Base-by-base conservation (phyloP, 2,113 vertebrate genomes). In the Lamprologus callipterus region DNA sequence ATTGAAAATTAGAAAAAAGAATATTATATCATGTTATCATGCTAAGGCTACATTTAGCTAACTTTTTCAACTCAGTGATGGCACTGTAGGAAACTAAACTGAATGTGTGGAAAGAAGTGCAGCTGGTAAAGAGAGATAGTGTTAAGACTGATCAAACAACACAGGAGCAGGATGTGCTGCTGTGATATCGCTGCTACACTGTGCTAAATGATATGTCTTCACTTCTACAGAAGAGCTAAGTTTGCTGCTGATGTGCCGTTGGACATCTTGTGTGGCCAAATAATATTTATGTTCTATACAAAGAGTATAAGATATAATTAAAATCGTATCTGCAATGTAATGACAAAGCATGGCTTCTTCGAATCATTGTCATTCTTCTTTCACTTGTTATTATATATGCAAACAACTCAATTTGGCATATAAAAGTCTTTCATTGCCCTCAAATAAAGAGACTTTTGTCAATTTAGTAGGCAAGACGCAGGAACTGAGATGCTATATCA, bases 101-200 rank as follows among this genome's bases (percentile, higher is more conserved):
- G 9, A 83, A 84, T 35, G 6, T 49, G 21, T 40, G 16, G 78
- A 51, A 19, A 82, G 37, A 47, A 19, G 45, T 16, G 47, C 80
- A 83, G 47, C 31, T 37, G 53, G 40, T 80, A 70, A 16, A 23
- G 37, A 85, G 21, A 82, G 40, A 60, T 21, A 12, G 26, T 47
- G 89, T 86, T 81, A 89, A 83, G 58, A 78, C 7, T 89, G 54
- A 88, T 85, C 86, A 87, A 85, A 90, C 49, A 88, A 11, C 47
- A 17, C 33, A 16, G 28, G 5, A 16, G 1, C 73, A 51, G 16
- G 10, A 51, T 78, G 26, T 51, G 26, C 28, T 51, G 73, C 2
- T 17, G 16, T 51, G 4, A 51, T 33, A 31, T 57, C 5, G 19
- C 45, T 51, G 73, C 26, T 78, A 19, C 73, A 78, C 45, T 33